A percentile compares a stretch with the other conserved stretches of the same genome.
Conservation (phyloP, 2,888 invertebrate species). For the Andrena hattorfiana region DNA sequence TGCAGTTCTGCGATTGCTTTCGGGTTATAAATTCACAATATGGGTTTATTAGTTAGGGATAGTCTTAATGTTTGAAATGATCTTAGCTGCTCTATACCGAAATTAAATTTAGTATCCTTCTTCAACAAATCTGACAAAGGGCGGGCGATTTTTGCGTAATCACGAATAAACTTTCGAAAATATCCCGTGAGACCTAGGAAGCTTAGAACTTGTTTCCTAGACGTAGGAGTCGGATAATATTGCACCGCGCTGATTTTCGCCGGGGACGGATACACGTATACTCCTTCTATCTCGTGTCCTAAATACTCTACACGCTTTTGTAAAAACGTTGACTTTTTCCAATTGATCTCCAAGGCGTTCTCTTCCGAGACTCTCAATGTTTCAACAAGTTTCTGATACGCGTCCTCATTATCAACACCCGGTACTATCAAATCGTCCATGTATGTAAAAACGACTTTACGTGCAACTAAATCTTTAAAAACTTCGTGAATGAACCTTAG, state of each 20-base stretch:
- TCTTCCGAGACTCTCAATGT: constrained; percentile 1
- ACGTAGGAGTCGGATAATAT: constrained; percentile 19
- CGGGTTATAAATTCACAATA: constrained; percentile 21
- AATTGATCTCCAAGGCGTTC: constrained; percentile 24
- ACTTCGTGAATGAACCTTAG: constrained; percentile 15
- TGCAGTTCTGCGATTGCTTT: constrained; percentile 19
- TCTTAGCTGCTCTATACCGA: neutral
- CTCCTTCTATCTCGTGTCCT: constrained; percentile 13
- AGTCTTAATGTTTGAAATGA: constrained; percentile 12
- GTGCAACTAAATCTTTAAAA: neutral
- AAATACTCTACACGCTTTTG: constrained; percentile 11
- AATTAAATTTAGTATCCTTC: neutral
- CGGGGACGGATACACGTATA: neutral
- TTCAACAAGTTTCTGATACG: neutral
- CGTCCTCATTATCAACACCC: neutral
- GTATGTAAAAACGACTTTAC: constrained; percentile 3
- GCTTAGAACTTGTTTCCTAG: constrained; percentile 17
- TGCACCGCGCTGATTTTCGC: constrained; percentile 19
- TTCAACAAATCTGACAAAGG: constrained; percentile 26
- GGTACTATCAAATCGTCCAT: constrained; percentile 25
- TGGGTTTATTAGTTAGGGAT: neutral
- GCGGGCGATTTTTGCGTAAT: constrained; percentile 30
- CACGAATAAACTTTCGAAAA: constrained; percentile 23
- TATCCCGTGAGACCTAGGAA: constrained; percentile 13
- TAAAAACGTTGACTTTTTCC: constrained; percentile 10